Base-by-base conservation (phyloP, 2,888 invertebrate species). In the Sesia apiformis region DNA sequence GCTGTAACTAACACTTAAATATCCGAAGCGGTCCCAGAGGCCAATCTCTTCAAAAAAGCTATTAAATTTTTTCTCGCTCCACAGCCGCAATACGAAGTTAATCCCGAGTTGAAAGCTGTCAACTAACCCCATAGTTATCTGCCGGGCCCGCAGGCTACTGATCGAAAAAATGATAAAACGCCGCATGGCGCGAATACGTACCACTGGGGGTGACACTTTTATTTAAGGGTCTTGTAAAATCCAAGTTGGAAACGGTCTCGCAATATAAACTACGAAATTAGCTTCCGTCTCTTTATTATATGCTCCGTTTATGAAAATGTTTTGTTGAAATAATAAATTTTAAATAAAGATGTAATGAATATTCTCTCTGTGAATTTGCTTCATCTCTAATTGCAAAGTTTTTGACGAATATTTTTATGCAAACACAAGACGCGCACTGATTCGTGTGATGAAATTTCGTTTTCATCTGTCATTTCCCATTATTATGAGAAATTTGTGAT, bases 61-160 rank as follows among this genome's bases (percentile, higher is more conserved):
- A 81, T 84, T 81, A 81, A 76, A 63, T 83, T 80, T 80, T 84
- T 81, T 78, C 65, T 59, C 63, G 62, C 62, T 67, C 66, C 64
- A 39, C 41, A 7, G 67, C 69, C 73, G 69, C 78, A 74, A 69
- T 70, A 70, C 72, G 61, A 65, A 75, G 78, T 77, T 86, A 84
- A 85, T 84, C 84, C 84, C 62, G 69, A 72, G 72, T 72, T 73
- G 79, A 80, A 78, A 82, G 80, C 81, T 81, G 81, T 80, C 81
- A 73, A 71, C 74, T 72, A 72, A 75, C 78, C 79, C 81, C 75
- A 67, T 65, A 65, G 72, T 70, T 74, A 75, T 75, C 74, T 61
- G 63, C 61, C 63, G 57, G 61, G 4, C 63, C 59, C 58, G 63
- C 57, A 54, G 59, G 52, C 53, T 50, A 60, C 67, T 73, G 78